A percentile compares a stretch with the other conserved stretches of the same genome.
phyloP scores from a whole-genome alignment of 1,140 invertebrate species.

The Archegozetes longisetosus region DNA sequence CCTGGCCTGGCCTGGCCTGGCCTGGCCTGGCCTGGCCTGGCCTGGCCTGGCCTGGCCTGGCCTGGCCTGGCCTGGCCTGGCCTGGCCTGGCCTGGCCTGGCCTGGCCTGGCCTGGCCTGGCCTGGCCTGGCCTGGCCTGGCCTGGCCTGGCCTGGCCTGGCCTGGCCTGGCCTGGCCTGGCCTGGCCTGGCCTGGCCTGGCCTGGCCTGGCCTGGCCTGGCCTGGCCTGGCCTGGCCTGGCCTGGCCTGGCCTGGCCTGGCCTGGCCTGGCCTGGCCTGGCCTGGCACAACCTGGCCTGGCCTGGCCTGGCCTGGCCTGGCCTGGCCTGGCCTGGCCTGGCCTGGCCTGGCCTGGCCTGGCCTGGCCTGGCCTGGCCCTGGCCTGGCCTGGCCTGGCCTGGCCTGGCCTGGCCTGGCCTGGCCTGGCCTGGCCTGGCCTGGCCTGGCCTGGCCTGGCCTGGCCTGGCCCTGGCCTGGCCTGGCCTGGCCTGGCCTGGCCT shows the following conservation, averaged over 20 bases:
- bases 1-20: constrained; percentile 22
- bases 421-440: constrained; percentile 21
- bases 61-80: constrained; percentile 23
- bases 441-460: constrained; percentile 20
- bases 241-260: constrained; percentile 18
- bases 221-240: constrained; percentile 22
- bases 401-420: constrained; percentile 23
- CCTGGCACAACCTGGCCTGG: constrained; percentile 13
- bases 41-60: constrained; percentile 21
- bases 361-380: constrained; percentile 23
- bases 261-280: constrained; percentile 18
- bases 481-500: constrained; percentile 22
- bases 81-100: constrained; percentile 23
- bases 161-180: constrained; percentile 20
- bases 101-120: constrained; percentile 20
- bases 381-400: constrained; percentile 22
- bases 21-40: constrained; percentile 24
- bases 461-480: constrained; percentile 20
- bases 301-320: constrained; percentile 19
- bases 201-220: constrained; percentile 24
- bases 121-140: constrained; percentile 23
- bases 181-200: constrained; percentile 22
- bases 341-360: constrained; percentile 21
- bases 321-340: constrained; percentile 23
- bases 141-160: constrained; percentile 22